phyloP scores from a whole-genome alignment of 2,113 vertebrate species.

The Rhinoderma darwinii region DNA sequence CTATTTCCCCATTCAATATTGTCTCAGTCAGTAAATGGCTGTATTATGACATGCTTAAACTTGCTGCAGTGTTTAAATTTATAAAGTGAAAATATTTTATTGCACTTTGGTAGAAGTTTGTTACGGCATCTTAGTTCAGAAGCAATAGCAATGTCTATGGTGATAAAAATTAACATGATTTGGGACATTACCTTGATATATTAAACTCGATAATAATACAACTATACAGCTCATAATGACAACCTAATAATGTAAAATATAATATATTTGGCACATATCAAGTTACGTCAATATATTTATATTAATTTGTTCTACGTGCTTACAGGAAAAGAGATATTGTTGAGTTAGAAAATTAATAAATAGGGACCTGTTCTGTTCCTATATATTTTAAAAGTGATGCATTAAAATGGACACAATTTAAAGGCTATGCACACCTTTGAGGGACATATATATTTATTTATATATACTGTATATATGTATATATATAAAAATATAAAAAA shows the following conservation, averaged over 20 bases:
- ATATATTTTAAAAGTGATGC: background rate
- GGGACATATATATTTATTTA: no score
- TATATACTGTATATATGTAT: no score
- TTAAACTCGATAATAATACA: constrained; percentile 18
- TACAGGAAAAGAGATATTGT: background rate
- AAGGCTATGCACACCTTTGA: no score
- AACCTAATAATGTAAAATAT: constrained; percentile 11
- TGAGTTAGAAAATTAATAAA: background rate
- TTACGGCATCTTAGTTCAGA: constrained; percentile 44
- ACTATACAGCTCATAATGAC: constrained; percentile 28
- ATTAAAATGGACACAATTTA: background rate
- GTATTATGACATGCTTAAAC: constrained; percentile 19
- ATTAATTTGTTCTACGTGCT: background rate
- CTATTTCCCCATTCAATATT: constrained; percentile 39
- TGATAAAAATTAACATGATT: constrained; percentile 43
- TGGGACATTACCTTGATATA: constrained; percentile 45
- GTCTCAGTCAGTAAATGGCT: constrained; percentile 35
- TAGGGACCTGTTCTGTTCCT: no score
- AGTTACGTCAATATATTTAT: background rate
- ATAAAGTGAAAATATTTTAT: constrained; percentile 53
- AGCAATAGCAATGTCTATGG: constrained; percentile 23
- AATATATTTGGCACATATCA: background rate
- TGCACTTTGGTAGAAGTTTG: constrained; percentile 24
- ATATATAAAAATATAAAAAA: no score
- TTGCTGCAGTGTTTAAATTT: constrained; percentile 51